A percentile compares a stretch with the other conserved stretches of the same genome.
Evolutionary conservation across 1,140 invertebrate genomes (phyloP).

Genomic region (Maniola jurtina): DNA sequence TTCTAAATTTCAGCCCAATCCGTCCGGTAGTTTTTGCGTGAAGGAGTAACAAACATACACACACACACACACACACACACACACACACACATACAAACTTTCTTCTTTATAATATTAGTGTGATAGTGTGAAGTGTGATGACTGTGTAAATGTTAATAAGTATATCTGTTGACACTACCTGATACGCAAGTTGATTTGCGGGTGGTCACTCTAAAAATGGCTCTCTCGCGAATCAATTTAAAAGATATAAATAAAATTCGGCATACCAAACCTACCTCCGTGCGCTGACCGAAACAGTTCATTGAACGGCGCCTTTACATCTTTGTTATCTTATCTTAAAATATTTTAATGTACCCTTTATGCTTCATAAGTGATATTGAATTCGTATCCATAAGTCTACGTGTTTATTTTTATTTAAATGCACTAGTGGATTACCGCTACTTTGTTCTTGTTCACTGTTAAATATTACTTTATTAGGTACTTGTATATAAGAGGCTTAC

Average conservation of each 20-base stretch:
- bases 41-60: no score
- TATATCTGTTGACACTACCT: neutral
- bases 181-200: neutral
- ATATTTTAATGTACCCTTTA: constrained; percentile 8
- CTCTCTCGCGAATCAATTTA: neutral
- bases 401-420: neutral
- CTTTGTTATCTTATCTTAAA: constrained; percentile 4
- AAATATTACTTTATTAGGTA: no score
- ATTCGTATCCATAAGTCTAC: neutral
- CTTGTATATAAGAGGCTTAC: no score
- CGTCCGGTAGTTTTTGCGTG: no score
- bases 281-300: neutral
- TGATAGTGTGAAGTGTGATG: no score
- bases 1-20: no score
- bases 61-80: no score
- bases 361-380: constrained; percentile 4
- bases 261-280: neutral
- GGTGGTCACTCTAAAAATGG: constrained; percentile 1
- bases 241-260: neutral
- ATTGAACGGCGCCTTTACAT: neutral
- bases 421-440: neutral
- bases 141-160: neutral
- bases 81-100: no score
- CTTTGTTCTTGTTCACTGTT: no score
- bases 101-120: no score